A percentile compares a stretch with the other conserved stretches of the same genome.
Conservation (phyloP, 2,888 invertebrate species). For the Eristalis tenax region DNA sequence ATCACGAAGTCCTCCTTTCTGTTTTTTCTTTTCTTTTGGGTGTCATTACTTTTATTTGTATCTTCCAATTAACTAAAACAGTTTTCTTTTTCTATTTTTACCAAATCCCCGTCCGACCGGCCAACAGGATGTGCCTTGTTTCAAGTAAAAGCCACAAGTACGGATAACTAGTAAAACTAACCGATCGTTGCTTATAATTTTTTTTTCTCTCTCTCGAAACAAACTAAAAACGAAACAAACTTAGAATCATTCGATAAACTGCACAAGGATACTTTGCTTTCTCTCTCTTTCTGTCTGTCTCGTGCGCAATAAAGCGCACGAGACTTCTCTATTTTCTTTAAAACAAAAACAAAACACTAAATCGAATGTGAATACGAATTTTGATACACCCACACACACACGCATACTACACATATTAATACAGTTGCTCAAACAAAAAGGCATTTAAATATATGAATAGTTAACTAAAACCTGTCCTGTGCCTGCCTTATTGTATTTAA, state of each 20-base stretch:
- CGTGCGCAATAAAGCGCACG: too few relatives aligned
- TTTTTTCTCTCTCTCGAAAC: not conserved
- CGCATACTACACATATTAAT: not conserved
- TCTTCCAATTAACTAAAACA: not conserved
- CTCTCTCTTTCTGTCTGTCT: not conserved
- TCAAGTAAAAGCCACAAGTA: conserved; percentile 11
- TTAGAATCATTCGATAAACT: conserved; percentile 38
- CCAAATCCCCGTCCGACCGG: not conserved
- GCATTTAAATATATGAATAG: not conserved
- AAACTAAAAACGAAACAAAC: not conserved
- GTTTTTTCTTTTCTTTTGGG: not conserved
- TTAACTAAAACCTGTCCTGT: conserved; percentile 17
- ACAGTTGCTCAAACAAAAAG: not conserved
- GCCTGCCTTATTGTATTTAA: not conserved
- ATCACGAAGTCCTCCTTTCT: not conserved
- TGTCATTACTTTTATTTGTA: not conserved
- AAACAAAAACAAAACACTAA: conserved; percentile 5
- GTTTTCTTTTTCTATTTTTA: conserved; percentile 10
- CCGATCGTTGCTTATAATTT: not conserved
- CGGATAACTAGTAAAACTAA: not conserved
- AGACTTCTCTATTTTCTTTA: not conserved
- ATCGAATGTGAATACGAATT: conserved; percentile 13
- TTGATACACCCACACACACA: conserved; percentile 12
- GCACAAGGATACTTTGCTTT: not conserved
- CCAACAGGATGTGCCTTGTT: conserved; percentile 22